phyloP scores from a whole-genome alignment of 2,797 vertebrate species.

The Holocentrus rufus region DNA sequence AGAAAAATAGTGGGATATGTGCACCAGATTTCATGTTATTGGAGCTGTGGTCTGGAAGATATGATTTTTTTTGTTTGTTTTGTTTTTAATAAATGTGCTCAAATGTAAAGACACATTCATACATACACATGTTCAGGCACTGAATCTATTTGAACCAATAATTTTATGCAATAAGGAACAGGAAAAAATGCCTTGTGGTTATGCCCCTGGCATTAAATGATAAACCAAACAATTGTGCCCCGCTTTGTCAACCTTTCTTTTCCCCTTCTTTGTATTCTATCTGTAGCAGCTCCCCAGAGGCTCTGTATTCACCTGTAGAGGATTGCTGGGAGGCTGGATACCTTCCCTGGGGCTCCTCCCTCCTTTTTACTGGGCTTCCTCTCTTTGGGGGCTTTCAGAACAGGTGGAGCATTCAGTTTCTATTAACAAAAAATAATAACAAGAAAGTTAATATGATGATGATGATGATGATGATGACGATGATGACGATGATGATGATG shows the following conservation, averaged over 20 bases:
- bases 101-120: background rate
- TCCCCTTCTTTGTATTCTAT: background rate
- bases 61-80: too few relatives aligned
- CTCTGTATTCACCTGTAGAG: slow-evolving; percentile 88
- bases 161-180: background rate
- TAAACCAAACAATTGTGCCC: slow-evolving; percentile 3
- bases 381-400: slow-evolving; percentile 95
- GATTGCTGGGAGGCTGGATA: slow-evolving; percentile 88
- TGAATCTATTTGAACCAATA: background rate
- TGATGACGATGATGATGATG: too few relatives aligned
- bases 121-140: too few relatives aligned
- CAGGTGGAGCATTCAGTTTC: slow-evolving; percentile 92
- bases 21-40: too few relatives aligned
- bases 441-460: too few relatives aligned
- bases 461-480: too few relatives aligned
- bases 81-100: background rate
- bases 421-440: slow-evolving; percentile 59
- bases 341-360: slow-evolving; percentile 90
- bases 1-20: too few relatives aligned
- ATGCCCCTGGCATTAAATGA: background rate
- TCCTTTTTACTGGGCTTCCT: slow-evolving; percentile 98
- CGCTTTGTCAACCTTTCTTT: background rate
- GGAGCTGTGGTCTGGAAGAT: too few relatives aligned
- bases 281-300: background rate
- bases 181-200: background rate